These are phyloP conservation scores for Heliornis fulica DNA, from an alignment of 2,113 vertebrate species.

Conservation along the genomic window DNA sequence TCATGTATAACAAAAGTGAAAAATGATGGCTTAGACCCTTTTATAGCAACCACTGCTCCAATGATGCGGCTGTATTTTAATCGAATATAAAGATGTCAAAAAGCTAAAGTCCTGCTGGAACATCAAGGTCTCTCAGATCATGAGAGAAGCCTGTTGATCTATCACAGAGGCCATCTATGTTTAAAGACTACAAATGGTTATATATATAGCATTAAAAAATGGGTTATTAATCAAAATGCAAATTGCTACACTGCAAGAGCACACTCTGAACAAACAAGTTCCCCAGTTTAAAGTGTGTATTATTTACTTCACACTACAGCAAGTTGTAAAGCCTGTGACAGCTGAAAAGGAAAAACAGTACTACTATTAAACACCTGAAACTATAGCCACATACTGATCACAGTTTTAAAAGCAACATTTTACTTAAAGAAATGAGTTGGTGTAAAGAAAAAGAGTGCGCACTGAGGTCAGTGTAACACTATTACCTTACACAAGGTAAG, in stretches of 20 bases:
- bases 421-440: constrained; percentile 12
- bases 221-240: constrained; percentile 57
- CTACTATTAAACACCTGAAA: constrained; percentile 52
- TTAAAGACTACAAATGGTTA: neutral
- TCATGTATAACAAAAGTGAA: neutral
- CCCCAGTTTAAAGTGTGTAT: constrained; percentile 15
- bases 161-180: neutral
- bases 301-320: constrained; percentile 33
- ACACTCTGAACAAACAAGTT: constrained; percentile 16
- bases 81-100: constrained; percentile 15
- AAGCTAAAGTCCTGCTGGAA: constrained; percentile 4
- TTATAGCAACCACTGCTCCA: neutral
- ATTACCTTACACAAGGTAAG: neutral
- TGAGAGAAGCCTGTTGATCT: neutral
- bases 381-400: neutral
- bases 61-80: neutral
- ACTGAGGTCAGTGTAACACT: neutral
- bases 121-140: neutral
- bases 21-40: neutral
- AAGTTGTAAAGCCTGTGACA: constrained; percentile 48
- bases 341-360: constrained; percentile 26
- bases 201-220: neutral
- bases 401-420: constrained; percentile 38
- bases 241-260: constrained; percentile 31
- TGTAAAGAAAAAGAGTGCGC: neutral